Evolutionary conservation across 2,797 vertebrate genomes (phyloP).

Genomic region (Enteromius fasciolatus): DNA sequence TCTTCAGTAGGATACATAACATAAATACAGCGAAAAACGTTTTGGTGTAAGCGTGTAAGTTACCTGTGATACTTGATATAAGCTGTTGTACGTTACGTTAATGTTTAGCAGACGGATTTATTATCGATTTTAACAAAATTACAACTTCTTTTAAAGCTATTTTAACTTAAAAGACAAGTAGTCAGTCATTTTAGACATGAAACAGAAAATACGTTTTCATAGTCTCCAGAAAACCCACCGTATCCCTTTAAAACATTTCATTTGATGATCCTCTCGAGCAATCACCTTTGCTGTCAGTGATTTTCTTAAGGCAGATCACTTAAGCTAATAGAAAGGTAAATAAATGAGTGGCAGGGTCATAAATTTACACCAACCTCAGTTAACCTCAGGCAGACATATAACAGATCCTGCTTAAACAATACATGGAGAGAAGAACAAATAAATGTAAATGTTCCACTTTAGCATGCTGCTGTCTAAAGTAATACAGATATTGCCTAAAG

Average conservation of each 20-base stretch:
- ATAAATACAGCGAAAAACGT: not conserved
- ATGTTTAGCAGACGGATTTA: not conserved
- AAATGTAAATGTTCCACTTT: not conserved
- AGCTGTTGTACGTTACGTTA: too few relatives aligned
- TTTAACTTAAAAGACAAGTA: not conserved
- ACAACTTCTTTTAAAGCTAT: not conserved
- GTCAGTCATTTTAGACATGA: not conserved
- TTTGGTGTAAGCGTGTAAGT: not conserved
- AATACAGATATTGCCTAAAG: not conserved
- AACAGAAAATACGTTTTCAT: not conserved
- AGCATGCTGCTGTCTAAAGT: conserved; percentile 4
- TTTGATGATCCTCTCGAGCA: conserved; percentile 3
- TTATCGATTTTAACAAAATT: not conserved
- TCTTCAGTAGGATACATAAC: not conserved
- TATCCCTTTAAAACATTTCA: not conserved
- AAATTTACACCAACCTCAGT: conserved; percentile 52
- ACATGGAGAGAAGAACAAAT: not conserved
- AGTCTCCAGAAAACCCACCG: not conserved
- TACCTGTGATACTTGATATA: not conserved
- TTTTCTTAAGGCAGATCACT: conserved; percentile 54
- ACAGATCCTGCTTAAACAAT: conserved; percentile 10
- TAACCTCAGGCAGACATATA: conserved; percentile 17
- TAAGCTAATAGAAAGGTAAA: conserved; percentile 62
- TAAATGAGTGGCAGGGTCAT: conserved; percentile 53
- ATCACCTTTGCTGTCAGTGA: conserved; percentile 29